A percentile compares a stretch with the other conserved stretches of the same genome.
Evolutionary conservation across 2,888 invertebrate species (phyloP).

Genomic region (Agrochola lota): DNA sequence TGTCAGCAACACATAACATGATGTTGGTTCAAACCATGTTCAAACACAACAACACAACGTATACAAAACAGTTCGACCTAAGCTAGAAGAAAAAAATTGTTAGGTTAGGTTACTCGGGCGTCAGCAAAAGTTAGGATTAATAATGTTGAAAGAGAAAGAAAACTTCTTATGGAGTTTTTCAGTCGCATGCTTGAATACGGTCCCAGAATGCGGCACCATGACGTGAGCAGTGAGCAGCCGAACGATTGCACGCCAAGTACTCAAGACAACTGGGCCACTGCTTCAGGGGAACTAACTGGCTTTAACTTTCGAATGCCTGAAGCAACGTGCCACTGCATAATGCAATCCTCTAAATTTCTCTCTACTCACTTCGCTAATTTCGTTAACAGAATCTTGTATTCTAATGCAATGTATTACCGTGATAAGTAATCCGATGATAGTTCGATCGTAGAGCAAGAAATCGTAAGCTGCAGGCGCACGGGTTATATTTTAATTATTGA

Average conservation of each 20-base stretch:
- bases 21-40: conserved; percentile 1
- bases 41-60: not conserved
- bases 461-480: not conserved
- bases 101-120: not conserved
- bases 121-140: not conserved
- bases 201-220: not conserved
- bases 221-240: conserved; percentile 24
- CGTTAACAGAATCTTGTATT: conserved; percentile 18
- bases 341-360: conserved; percentile 32
- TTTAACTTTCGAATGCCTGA: conserved; percentile 48
- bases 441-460: not conserved
- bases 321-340: conserved; percentile 46
- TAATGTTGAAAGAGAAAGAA: not conserved
- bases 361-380: conserved; percentile 35
- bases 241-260: conserved; percentile 41
- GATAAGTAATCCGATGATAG: conserved; percentile 1
- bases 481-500: not conserved
- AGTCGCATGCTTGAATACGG: not conserved
- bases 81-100: not conserved
- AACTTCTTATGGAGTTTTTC: not conserved
- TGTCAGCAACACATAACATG: not conserved
- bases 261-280: conserved; percentile 42
- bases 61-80: not conserved
- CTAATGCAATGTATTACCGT: conserved; percentile 1
- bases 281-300: conserved; percentile 35